Conservation (phyloP, 2,113 vertebrate genomes). For the Nipponia nippon region DNA sequence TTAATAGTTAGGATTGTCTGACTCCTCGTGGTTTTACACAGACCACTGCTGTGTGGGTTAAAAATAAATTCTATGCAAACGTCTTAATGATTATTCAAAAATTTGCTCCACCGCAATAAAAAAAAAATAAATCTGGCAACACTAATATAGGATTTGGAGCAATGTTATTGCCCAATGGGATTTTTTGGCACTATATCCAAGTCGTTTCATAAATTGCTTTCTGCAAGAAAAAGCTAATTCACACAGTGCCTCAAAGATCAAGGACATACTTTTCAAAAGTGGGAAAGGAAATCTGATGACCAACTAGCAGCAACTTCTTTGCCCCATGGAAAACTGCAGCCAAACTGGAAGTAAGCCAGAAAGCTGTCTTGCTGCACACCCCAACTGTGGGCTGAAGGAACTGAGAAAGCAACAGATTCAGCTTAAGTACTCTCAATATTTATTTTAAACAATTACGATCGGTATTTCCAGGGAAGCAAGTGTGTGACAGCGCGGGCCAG, state of each 20-base stretch:
- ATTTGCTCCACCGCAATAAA: neutral
- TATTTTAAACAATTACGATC: neutral
- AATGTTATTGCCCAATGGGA: slow-evolving; percentile 29
- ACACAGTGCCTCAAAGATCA: neutral
- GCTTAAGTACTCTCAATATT: neutral
- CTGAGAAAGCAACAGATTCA: neutral
- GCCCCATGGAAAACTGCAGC: neutral
- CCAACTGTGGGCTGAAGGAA: neutral
- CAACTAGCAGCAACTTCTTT: neutral
- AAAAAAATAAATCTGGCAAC: neutral
- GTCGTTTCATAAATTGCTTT: neutral
- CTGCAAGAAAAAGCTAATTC: neutral
- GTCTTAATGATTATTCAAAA: neutral
- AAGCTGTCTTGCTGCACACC: neutral
- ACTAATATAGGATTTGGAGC: neutral
- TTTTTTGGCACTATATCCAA: neutral
- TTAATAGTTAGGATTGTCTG: neutral
- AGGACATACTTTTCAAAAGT: neutral
- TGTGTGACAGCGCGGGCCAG: neutral
- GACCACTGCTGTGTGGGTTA: neutral
- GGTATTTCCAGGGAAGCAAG: neutral
- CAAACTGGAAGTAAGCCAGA: neutral
- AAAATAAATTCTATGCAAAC: neutral
- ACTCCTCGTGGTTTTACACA: neutral
- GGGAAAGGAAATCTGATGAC: neutral